Percentiles rank a stretch among this genome's conserved stretches.
Conservation (phyloP, 2,113 vertebrate genomes). For the Oxyruncus cristatus region DNA sequence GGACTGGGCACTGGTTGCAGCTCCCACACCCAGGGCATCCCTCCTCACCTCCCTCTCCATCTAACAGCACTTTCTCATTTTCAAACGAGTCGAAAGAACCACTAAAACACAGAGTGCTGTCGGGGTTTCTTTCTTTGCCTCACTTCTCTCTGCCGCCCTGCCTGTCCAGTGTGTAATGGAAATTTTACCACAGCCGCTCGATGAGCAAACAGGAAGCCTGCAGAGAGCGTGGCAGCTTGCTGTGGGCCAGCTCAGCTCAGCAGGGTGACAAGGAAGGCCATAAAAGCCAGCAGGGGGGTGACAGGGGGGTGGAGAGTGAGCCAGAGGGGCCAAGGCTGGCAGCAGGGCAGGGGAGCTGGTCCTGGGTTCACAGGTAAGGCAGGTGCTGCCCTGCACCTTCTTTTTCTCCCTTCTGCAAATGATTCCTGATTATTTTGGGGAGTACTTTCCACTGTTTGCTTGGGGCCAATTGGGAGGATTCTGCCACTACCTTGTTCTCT, state of each 20-base stretch:
- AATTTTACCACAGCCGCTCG: slow-evolving; percentile 78
- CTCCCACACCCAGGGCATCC: neutral
- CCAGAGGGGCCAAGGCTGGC: neutral
- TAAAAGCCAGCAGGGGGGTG: slow-evolving; percentile 21
- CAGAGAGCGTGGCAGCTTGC: slow-evolving; percentile 41
- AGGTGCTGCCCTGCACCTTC: neutral
- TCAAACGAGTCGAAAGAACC: neutral
- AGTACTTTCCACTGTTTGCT: neutral
- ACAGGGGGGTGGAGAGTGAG: neutral
- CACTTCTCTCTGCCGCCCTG: neutral
- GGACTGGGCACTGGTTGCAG: accelerated
- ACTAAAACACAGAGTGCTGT: neutral
- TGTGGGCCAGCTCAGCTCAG: neutral
- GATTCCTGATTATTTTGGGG: neutral
- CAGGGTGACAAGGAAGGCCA: neutral
- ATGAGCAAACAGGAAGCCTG: slow-evolving; percentile 87
- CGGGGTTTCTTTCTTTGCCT: neutral
- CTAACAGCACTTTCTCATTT: neutral
- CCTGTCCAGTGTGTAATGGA: slow-evolving; percentile 83
- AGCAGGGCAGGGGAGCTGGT: neutral
- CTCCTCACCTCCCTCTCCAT: neutral
- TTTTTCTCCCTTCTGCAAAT: neutral
- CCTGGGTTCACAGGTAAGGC: slow-evolving; percentile 2
- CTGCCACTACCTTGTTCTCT: neutral
- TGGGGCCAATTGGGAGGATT: neutral